Evolutionary conservation across 1,140 invertebrate genomes (phyloP), one percentile per base, ranked within the genome.

Genomic region (Schlechtendalia chinensis): DNA sequence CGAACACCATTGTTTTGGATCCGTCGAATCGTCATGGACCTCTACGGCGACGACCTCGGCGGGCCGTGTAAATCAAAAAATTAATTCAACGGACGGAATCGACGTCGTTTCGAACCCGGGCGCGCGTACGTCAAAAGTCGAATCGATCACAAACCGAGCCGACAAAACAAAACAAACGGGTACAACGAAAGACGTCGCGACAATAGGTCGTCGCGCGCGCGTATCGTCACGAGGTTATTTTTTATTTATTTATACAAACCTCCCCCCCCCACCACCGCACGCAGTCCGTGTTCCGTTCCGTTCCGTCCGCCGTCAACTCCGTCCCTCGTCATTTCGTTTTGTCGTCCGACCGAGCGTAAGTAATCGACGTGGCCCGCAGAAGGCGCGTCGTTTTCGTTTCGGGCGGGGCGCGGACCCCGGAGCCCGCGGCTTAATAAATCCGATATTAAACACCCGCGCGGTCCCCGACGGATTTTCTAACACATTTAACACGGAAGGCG

Each of bases 381-480:
- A 79, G 75, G 75, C 75, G n/a, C n/a, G n/a, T n/a, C n/a, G 75
- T 79, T 63, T 77, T 79, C 63, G 14, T 50, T 47, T 47, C 50
- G 4, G 14, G 10, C n/a, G 32, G 39, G 58, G 39, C 11, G 39
- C 12, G 27, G 39, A 10, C 32, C 10, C 22, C 22, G 74, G 17
- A 24, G 45, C 75, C n/a, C 75, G 54, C 39, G 75, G 75, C 58
- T 79, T 79, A 79, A 79, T 79, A 79, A 79, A 79, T 79, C 75
- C 45, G 39, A 79, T 79, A 79, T 79, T 79, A 79, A 79, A 79
- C 63, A 79, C 75, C 69, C 75, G 50, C 75, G 50, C 58, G 24
- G n/a, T 63, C 50, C 58, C 58, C 75, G 58, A 79, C 75, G 22
- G 61, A 79, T 79, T 79, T 79, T 79, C 75, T 79, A 79, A 79